Base-by-base conservation (phyloP, 2,113 vertebrate species). In the Climacteris rufus region DNA sequence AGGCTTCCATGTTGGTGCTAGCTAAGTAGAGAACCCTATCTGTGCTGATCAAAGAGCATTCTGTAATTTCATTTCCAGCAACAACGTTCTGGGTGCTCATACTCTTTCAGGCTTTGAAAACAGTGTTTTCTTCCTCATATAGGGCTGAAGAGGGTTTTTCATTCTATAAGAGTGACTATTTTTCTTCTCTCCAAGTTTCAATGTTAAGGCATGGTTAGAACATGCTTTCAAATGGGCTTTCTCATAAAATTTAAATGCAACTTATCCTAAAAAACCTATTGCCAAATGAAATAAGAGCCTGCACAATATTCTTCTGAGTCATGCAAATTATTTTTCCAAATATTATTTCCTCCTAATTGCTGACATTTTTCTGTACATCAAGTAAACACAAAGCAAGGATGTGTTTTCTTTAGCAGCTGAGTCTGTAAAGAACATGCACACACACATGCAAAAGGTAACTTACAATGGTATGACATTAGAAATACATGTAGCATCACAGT, bases 381-480 rank as follows among this genome's bases (percentile, higher is more conserved):
- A 94, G 72, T 90, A 96, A 97, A 95, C 70, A 95, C 64, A 94
- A 97, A 97, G 71, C 68, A 74, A 42, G 9, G 50, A 77, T 27
- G 15, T 83, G 75, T 95, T 97, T 97, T 95, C 92, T 97, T 95
- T 79, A 94, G 83, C 80, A 96, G 69, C 65, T 96, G 83, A 95
- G 60, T 79, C 74, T 96, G 87, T 95, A 94, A 64, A 91, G 52
- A 96, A 49, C 12, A 60, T 30, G 30, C 24, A 65, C 17, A 60
- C 30, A 37, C 14, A 72, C 31, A 59, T n/a, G n/a, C 11, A 0
- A 69, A 93, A 37, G 84, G 90, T 89, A 94, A 94, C 90, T 97
- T 96, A 60, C 97, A 97, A 98, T 97, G 94, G 47, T 80, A 65
- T 92, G 96, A 96, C 94, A 96, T 97, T 97, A 97, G 93, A 97